A percentile compares a stretch with the other conserved stretches of the same genome.
These are phyloP conservation scores for Drosophila stalkeri DNA, from an alignment of 2,888 invertebrate genomes.

Conservation along the genomic window DNA sequence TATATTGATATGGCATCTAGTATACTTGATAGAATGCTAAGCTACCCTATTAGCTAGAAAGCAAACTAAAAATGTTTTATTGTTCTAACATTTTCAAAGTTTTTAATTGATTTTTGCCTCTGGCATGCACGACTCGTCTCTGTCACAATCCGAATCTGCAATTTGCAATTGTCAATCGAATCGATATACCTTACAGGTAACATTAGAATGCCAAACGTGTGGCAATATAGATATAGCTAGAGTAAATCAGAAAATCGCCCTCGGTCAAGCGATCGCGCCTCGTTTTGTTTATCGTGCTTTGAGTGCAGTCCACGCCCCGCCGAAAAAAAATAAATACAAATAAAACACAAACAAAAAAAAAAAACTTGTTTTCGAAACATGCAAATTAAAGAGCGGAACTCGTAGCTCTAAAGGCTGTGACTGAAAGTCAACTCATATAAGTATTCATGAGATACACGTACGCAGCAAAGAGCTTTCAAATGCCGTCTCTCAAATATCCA, in stretches of 20 bases:
- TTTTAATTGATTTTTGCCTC: slow-evolving; percentile 61
- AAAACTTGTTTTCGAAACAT: slow-evolving; percentile 70
- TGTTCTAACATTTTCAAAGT: slow-evolving; percentile 23
- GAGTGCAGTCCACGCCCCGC: slow-evolving; percentile 64
- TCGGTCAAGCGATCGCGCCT: slow-evolving; percentile 60
- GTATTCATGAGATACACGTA: slow-evolving; percentile 65
- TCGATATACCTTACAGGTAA: slow-evolving; percentile 51
- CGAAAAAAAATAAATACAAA: slow-evolving; percentile 17
- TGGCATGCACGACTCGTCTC: slow-evolving; percentile 40
- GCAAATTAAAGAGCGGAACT: slow-evolving; percentile 68
- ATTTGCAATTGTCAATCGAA: slow-evolving; percentile 29
- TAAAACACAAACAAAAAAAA: background rate
- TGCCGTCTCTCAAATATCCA: slow-evolving; percentile 71
- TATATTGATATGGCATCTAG: slow-evolving; percentile 12
- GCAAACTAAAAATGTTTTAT: background rate
- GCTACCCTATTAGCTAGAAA: background rate
- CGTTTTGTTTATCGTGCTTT: slow-evolving; percentile 43
- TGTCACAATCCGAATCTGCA: slow-evolving; percentile 6
- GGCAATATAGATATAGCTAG: slow-evolving; percentile 44
- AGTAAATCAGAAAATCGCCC: slow-evolving; percentile 44
- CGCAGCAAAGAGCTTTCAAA: slow-evolving; percentile 64
- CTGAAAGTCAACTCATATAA: slow-evolving; percentile 36
- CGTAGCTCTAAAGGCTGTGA: slow-evolving; percentile 22
- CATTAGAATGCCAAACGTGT: slow-evolving; percentile 60
- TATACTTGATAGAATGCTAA: slow-evolving; percentile 11